Evolutionary conservation across 2,797 vertebrate species (phyloP).

Genomic region (Ambastaia sidthimunki): DNA sequence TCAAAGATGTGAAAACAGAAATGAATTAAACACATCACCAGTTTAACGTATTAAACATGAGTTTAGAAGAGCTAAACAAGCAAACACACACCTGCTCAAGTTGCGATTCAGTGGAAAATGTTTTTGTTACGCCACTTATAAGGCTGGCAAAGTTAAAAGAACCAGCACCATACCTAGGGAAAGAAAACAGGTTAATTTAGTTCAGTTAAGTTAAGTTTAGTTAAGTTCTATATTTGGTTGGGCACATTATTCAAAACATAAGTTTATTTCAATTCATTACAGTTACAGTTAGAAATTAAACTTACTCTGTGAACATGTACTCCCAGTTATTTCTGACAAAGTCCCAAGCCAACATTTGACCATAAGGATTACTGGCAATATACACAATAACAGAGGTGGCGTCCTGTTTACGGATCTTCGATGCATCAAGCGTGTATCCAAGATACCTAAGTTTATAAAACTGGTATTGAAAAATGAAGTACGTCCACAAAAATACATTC

Average conservation of each 20-base stretch:
- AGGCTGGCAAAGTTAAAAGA: constrained; percentile 89
- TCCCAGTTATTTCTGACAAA: constrained; percentile 85
- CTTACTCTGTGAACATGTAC: constrained; percentile 85
- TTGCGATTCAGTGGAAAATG: constrained; percentile 81
- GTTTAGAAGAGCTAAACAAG: neutral
- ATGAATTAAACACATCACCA: neutral
- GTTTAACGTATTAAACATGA: neutral
- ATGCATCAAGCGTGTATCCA: constrained; percentile 77
- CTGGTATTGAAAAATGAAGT: neutral
- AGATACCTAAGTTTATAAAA: constrained; percentile 75
- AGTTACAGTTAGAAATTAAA: neutral
- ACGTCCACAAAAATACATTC: no score
- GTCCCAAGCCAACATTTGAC: constrained; percentile 84
- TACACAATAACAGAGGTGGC: constrained; percentile 82
- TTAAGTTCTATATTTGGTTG: no score
- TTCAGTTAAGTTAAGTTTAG: no score
- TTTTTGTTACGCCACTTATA: constrained; percentile 78
- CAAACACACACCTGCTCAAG: constrained; percentile 80
- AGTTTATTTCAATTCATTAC: neutral
- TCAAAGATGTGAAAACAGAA: neutral
- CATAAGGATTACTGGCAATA: constrained; percentile 78
- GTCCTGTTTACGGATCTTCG: constrained; percentile 87
- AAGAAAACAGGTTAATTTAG: neutral
- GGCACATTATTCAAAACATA: neutral
- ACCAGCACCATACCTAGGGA: constrained; percentile 82